These are phyloP conservation scores for Dipus sagitta DNA, from an alignment of 2,797 vertebrate genomes.

Conservation along the genomic window DNA sequence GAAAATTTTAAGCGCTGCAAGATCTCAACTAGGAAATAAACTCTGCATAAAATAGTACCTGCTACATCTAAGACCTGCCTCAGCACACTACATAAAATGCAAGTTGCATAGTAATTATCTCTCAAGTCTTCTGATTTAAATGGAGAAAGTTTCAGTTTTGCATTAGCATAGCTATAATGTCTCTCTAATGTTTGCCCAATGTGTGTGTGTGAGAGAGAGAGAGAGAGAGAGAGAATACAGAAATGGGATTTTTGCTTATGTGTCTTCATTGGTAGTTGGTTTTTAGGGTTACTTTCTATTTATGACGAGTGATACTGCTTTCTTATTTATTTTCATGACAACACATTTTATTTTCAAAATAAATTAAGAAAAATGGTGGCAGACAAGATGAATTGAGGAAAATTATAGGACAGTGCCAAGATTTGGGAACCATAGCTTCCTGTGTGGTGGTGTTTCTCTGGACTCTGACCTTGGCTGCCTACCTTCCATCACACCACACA, in stretches of 20 bases:
- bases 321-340: background rate
- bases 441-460: background rate
- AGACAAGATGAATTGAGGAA: background rate
- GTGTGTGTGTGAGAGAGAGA: background rate
- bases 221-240: background rate
- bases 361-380: background rate
- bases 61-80: background rate
- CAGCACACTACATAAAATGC: background rate
- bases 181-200: background rate
- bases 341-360: background rate
- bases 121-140: background rate
- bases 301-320: background rate
- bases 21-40: background rate
- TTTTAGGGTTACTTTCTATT: background rate
- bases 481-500: background rate
- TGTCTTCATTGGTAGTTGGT: background rate
- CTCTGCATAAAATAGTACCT: background rate
- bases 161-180: background rate
- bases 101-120: background rate
- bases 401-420: background rate
- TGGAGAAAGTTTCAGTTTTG: background rate
- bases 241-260: background rate
- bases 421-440: background rate
- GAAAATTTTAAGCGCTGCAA: background rate
- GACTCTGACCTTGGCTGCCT: background rate